Conservation (phyloP, 1,140 invertebrate species). For the Heliconius congener region DNA sequence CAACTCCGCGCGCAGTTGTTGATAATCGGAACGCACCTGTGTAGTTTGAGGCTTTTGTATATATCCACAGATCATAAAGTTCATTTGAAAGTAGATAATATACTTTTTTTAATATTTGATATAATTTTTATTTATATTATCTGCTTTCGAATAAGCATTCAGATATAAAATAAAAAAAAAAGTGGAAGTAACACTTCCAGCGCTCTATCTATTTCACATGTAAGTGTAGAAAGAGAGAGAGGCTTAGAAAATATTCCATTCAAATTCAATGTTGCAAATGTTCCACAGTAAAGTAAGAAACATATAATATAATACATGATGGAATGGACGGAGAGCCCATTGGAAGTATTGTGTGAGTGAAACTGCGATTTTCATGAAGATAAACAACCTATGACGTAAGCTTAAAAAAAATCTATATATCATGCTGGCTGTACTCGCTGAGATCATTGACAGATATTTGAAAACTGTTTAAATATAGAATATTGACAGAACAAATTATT, state of each 20-base stretch:
- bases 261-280: slow-evolving; percentile 18
- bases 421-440: slow-evolving; percentile 29
- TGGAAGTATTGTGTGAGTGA: slow-evolving; percentile 61
- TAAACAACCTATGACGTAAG: slow-evolving; percentile 30
- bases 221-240: slow-evolving; percentile 34
- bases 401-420: slow-evolving; percentile 26
- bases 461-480: neutral
- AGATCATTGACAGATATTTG: neutral
- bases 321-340: slow-evolving; percentile 52
- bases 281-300: slow-evolving; percentile 20
- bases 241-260: slow-evolving; percentile 26
- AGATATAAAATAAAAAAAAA: slow-evolving; percentile 13
- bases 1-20: slow-evolving; percentile 74
- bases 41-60: slow-evolving; percentile 11
- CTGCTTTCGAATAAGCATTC: slow-evolving; percentile 9
- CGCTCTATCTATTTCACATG: slow-evolving; percentile 30
- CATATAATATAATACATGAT: slow-evolving; percentile 36
- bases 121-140: neutral
- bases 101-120: neutral
- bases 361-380: slow-evolving; percentile 19
- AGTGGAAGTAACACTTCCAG: slow-evolving; percentile 27
- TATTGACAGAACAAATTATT: neutral
- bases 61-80: neutral
- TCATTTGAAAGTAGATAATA: slow-evolving; percentile 19
- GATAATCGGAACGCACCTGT: slow-evolving; percentile 79